Percentiles rank a stretch among this genome's conserved stretches.
These are phyloP conservation scores for Egretta garzetta DNA, from an alignment of 2,113 vertebrate species.

Conservation along the genomic window DNA sequence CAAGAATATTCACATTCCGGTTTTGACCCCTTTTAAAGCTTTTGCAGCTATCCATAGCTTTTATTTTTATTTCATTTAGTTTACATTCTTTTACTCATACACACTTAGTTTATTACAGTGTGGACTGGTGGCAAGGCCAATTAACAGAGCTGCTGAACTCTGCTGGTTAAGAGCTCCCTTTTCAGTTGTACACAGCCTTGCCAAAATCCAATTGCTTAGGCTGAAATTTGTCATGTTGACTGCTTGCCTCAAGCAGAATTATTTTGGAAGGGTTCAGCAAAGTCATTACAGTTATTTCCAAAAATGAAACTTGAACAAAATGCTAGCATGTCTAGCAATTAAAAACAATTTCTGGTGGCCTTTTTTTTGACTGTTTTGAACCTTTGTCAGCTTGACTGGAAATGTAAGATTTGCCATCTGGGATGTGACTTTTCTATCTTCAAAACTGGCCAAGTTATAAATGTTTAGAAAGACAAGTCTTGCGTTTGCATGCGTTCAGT, in stretches of 20 bases:
- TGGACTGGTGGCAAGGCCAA: not conserved
- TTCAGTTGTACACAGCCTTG: constrained; percentile 5
- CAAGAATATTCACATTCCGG: not conserved
- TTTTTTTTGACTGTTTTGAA: not conserved
- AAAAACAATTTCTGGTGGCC: constrained; percentile 27
- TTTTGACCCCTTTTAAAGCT: not conserved
- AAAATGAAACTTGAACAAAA: constrained; percentile 15
- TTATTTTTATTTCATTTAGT: not conserved
- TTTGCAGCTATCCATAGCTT: not conserved
- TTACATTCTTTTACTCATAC: not conserved
- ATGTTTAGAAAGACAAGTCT: not conserved
- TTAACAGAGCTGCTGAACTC: constrained; percentile 20
- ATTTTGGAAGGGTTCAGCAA: constrained; percentile 35
- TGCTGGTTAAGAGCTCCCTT: not conserved
- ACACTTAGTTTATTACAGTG: not conserved
- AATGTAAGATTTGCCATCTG: constrained; percentile 3
- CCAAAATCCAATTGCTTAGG: constrained; percentile 28
- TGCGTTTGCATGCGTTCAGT: not conserved
- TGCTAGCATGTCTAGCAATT: not conserved
- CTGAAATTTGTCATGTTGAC: constrained; percentile 30
- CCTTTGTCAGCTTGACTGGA: constrained; percentile 7
- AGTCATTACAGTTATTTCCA: constrained; percentile 20
- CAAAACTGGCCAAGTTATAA: not conserved
- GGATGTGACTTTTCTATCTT: constrained; percentile 21
- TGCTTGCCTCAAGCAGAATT: constrained; percentile 26